Evolutionary conservation across 2,113 vertebrate genomes (phyloP).

Genomic region (Psittacara wagleri): DNA sequence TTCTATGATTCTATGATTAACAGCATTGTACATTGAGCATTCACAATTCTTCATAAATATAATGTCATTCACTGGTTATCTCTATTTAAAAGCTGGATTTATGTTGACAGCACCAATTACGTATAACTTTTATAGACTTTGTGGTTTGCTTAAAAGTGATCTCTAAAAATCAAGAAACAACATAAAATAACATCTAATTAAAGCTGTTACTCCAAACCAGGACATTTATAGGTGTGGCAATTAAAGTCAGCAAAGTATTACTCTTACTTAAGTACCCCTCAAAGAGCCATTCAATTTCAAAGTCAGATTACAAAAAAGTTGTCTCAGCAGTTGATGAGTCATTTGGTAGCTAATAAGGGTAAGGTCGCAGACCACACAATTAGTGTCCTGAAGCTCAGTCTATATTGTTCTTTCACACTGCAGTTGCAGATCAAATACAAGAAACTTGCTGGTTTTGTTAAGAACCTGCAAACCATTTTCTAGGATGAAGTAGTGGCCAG

Average conservation of each 20-base stretch:
- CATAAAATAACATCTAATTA: background rate
- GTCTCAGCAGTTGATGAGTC: background rate
- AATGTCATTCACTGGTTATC: background rate
- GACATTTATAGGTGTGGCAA: background rate
- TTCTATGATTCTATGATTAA: background rate
- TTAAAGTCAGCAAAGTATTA: background rate
- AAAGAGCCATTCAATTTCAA: background rate
- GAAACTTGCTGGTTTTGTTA: background rate
- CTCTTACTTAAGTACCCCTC: background rate
- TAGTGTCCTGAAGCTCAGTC: accelerated
- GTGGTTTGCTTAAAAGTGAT: background rate
- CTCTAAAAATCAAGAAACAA: background rate
- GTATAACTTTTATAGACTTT: background rate
- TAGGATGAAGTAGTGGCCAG: background rate
- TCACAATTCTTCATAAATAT: background rate
- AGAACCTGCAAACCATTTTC: background rate
- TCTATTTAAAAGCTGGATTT: background rate
- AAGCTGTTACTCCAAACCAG: background rate
- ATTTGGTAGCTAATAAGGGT: background rate
- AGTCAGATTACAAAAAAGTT: background rate
- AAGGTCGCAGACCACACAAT: background rate
- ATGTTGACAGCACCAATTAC: background rate
- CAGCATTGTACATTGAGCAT: background rate
- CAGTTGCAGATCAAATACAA: background rate
- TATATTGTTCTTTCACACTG: background rate